These are phyloP conservation scores for Pteropus rufus DNA, from an alignment of 2,797 vertebrate genomes.

Conservation along the genomic window DNA sequence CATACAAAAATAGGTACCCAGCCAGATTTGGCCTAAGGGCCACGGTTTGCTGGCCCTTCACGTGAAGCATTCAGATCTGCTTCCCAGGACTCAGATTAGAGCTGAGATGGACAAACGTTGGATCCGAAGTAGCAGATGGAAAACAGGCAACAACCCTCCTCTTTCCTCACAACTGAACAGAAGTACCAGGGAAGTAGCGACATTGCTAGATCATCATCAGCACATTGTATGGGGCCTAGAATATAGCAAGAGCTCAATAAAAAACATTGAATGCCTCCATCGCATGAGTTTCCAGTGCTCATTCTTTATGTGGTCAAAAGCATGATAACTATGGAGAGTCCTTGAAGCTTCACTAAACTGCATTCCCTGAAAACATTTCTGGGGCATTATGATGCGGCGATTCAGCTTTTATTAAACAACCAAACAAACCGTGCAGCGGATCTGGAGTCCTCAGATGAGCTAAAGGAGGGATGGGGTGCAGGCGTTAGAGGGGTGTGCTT, in stretches of 20 bases:
- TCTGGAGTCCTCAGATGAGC: background rate
- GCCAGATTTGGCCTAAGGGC: background rate
- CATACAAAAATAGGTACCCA: background rate
- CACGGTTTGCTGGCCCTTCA: background rate
- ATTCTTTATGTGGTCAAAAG: background rate
- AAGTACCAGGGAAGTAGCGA: background rate
- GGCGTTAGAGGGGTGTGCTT: background rate
- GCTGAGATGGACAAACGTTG: background rate
- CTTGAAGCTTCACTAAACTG: background rate
- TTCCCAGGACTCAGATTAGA: no score
- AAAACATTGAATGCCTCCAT: background rate
- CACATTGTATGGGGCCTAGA: background rate
- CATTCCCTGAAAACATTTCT: background rate
- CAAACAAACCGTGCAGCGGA: background rate
- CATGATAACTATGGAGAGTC: background rate
- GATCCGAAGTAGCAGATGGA: background rate
- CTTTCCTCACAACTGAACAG: background rate
- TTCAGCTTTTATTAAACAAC: background rate
- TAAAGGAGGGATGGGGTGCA: background rate
- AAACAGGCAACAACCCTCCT: background rate
- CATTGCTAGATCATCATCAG: background rate
- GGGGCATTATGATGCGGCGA: background rate
- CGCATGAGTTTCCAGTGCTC: background rate
- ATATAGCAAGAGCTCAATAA: background rate
- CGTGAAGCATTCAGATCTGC: background rate